Conservation (phyloP, 2,113 vertebrate genomes). For the Poicephalus meyeri region DNA sequence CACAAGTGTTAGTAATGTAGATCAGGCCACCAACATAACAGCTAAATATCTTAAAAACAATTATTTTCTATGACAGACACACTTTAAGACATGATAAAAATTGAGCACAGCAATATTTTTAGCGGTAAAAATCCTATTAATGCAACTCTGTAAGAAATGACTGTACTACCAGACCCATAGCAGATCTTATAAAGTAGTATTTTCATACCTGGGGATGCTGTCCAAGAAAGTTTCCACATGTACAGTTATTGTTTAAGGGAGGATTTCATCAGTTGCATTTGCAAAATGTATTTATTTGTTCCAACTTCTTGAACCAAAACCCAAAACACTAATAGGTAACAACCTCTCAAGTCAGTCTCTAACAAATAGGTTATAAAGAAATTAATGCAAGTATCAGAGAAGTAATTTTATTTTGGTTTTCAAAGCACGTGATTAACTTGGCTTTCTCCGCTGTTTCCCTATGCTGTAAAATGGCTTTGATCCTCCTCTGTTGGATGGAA, state of each 20-base stretch:
- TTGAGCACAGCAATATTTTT: not conserved
- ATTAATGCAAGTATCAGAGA: not conserved
- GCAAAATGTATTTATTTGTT: not conserved
- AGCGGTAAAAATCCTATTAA: not conserved
- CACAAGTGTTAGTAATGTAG: not conserved
- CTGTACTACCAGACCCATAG: not conserved
- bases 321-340: not conserved
- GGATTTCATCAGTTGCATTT: not conserved
- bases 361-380: not conserved
- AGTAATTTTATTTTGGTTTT: not conserved
- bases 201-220: not conserved
- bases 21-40: not conserved
- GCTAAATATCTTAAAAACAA: not conserved
- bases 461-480: not conserved
- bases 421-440: not conserved
- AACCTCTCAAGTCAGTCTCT: not conserved
- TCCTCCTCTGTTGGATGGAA: not conserved
- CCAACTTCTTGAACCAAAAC: not conserved
- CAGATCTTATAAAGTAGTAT: not conserved
- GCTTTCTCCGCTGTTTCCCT: not conserved
- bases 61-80: not conserved
- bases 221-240: not conserved
- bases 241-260: not conserved
- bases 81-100: not conserved
- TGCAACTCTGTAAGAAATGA: not conserved